These are phyloP conservation scores for Trematomus bernacchii DNA, from an alignment of 2,797 vertebrate species.

Conservation along the genomic window DNA sequence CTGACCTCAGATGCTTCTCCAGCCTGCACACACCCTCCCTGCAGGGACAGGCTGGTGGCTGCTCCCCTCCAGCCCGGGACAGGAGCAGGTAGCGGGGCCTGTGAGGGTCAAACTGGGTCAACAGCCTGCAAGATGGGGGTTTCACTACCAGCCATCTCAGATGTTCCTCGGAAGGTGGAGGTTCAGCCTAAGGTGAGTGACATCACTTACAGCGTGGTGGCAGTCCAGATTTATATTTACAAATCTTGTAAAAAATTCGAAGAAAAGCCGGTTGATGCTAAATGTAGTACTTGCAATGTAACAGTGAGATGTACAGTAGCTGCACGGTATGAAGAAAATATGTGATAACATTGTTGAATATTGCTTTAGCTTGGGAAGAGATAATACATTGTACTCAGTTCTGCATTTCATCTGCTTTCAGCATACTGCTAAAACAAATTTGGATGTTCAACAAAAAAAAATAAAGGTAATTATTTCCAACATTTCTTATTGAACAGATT, in stretches of 20 bases:
- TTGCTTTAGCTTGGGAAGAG: no score
- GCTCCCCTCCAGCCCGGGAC: conserved; percentile 75
- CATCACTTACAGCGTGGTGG: not conserved
- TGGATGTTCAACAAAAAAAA: no score
- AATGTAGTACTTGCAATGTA: not conserved
- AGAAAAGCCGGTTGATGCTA: not conserved
- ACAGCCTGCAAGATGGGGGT: conserved; percentile 73
- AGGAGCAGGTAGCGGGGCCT: conserved; percentile 51
- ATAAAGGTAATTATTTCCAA: no score
- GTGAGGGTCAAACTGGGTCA: conserved; percentile 71
- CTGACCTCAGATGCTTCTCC: conserved; percentile 68
- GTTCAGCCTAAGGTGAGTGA: conserved; percentile 74
- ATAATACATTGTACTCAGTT: no score
- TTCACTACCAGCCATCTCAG: conserved; percentile 70
- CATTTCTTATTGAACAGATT: no score
- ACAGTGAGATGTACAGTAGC: not conserved
- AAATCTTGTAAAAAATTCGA: not conserved
- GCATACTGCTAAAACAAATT: no score
- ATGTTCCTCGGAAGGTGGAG: conserved; percentile 76
- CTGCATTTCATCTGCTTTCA: no score
- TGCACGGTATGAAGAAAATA: no score
- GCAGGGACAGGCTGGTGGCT: conserved; percentile 81
- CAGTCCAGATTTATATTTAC: conserved; percentile 1
- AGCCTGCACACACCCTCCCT: conserved; percentile 75
- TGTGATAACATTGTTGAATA: no score